Conservation (phyloP, 2,113 vertebrate genomes). For the Peromyscus californicus region DNA sequence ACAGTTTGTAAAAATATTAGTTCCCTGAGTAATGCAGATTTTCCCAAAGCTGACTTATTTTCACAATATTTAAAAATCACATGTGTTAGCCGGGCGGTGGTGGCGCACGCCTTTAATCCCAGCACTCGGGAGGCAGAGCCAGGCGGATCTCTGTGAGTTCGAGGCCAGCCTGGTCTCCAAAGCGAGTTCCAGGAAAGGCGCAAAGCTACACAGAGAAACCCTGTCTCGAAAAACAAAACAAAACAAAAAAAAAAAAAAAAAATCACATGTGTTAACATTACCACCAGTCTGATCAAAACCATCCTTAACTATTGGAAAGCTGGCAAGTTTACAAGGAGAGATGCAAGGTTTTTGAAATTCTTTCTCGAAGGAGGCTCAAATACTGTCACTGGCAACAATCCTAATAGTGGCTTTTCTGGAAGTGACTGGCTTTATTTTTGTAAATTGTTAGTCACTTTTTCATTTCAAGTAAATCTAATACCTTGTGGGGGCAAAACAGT, state of each 20-base stretch:
- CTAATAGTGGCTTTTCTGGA: constrained; percentile 40
- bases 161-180: too few relatives aligned
- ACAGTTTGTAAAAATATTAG: constrained; percentile 66
- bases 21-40: constrained; percentile 2
- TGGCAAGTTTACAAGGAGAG: neutral
- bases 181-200: too few relatives aligned
- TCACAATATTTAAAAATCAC: neutral
- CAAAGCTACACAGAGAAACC: too few relatives aligned
- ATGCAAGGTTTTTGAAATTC: constrained; percentile 48
- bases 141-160: too few relatives aligned
- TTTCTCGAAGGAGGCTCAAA: neutral
- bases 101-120: too few relatives aligned
- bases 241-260: neutral
- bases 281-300: constrained; percentile 14
- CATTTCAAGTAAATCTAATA: constrained; percentile 4
- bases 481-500: neutral
- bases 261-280: constrained; percentile 24
- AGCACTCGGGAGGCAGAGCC: too few relatives aligned
- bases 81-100: too few relatives aligned
- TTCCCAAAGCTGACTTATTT: constrained; percentile 40
- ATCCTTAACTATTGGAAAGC: constrained; percentile 15
- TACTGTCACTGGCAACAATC: constrained; percentile 22
- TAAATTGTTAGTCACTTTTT: constrained; percentile 13
- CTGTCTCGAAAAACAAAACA: too few relatives aligned
- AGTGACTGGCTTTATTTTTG: constrained; percentile 27